Conservation (phyloP, 2,888 invertebrate genomes). For the Biston stratarius region DNA sequence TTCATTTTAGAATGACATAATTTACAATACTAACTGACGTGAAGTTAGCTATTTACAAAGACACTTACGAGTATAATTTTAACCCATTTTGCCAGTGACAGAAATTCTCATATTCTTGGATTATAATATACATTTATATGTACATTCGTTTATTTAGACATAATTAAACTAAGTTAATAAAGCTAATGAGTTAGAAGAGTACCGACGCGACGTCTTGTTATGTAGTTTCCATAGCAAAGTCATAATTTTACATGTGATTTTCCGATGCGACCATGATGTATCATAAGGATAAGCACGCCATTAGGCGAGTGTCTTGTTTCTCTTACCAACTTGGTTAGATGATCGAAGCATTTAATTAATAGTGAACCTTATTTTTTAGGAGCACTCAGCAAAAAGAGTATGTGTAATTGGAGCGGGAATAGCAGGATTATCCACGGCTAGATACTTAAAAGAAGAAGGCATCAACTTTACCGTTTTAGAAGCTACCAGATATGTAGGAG, state of each 20-base stretch:
- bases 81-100: not conserved
- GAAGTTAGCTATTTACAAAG: constrained; percentile 31
- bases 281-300: too few species aligned
- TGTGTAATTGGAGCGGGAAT: constrained; percentile 79
- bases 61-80: not conserved
- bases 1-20: not conserved
- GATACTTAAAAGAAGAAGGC: constrained; percentile 72
- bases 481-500: constrained; percentile 73
- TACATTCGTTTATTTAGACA: too few species aligned
- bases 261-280: too few species aligned
- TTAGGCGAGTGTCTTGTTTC: too few species aligned
- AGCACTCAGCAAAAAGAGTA: constrained; percentile 56
- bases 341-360: too few species aligned
- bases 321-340: too few species aligned
- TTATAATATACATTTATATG: not conserved
- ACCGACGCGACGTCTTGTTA: too few species aligned
- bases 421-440: constrained; percentile 72
- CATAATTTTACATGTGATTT: too few species aligned
- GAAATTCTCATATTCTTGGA: not conserved
- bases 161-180: too few species aligned
- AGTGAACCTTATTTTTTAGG: constrained; percentile 35
- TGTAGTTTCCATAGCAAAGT: too few species aligned
- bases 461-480: constrained; percentile 74
- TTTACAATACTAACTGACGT: constrained; percentile 3
- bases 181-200: too few species aligned